phyloP scores from a whole-genome alignment of 2,113 vertebrate genomes.

The Dolichallabes microphthalmus region DNA sequence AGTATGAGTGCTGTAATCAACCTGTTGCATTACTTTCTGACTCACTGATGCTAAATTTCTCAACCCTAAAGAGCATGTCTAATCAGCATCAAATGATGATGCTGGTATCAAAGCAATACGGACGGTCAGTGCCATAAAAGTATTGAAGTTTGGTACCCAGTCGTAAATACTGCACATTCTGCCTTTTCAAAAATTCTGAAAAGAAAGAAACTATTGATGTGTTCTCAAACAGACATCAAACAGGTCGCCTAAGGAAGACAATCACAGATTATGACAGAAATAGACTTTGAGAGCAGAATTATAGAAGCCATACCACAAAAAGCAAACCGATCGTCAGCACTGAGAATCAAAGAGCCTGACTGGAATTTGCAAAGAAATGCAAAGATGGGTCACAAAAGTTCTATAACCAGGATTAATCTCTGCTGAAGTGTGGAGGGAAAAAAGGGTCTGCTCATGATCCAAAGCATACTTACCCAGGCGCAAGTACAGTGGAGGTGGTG shows the following conservation, averaged over 20 bases:
- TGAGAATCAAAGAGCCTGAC: background rate
- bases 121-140: too few species aligned
- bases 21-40: too few species aligned
- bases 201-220: background rate
- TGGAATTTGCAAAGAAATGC: background rate
- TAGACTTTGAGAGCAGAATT: background rate
- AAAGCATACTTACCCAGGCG: background rate
- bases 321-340: background rate
- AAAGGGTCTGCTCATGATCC: background rate
- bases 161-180: too few species aligned
- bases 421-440: background rate
- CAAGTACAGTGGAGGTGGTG: background rate
- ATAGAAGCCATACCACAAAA: background rate
- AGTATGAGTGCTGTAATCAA: too few species aligned
- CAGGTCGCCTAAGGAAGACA: background rate
- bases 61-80: too few species aligned
- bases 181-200: background rate
- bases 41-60: too few species aligned
- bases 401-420: background rate
- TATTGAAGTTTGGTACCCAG: too few species aligned
- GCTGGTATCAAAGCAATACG: too few species aligned
- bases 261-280: background rate
- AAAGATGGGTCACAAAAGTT: background rate
- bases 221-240: background rate
- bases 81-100: too few species aligned